phyloP scores from a whole-genome alignment of 2,888 invertebrate genomes.

The Drosophila ezoana region DNA sequence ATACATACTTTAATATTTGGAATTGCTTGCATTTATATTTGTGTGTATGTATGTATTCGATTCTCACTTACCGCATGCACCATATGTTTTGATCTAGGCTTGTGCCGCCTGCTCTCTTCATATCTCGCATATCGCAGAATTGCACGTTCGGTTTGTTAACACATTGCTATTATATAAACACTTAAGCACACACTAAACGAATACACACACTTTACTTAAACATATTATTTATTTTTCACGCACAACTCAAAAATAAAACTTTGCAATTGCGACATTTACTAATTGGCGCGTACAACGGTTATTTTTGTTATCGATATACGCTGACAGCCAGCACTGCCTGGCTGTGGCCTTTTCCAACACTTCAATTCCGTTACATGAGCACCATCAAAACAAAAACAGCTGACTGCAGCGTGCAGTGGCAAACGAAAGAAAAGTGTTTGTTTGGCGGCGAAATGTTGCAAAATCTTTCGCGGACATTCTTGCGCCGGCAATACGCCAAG shows the following conservation, averaged over 20 bases:
- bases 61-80: neutral
- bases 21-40: too few relatives aligned
- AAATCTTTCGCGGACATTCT: conserved; percentile 33
- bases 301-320: conserved; percentile 4
- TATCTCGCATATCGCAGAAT: neutral
- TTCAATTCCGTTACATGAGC: conserved; percentile 25
- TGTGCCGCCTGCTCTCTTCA: neutral
- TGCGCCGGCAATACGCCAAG: conserved; percentile 43
- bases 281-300: neutral
- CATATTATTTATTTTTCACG: neutral
- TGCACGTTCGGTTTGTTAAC: neutral
- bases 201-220: neutral
- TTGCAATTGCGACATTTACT: neutral
- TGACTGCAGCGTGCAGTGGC: conserved; percentile 33
- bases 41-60: neutral
- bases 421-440: neutral
- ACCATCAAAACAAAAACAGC: conserved; percentile 34
- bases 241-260: neutral
- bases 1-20: too few relatives aligned
- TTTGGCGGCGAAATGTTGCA: conserved; percentile 45
- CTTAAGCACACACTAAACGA: neutral
- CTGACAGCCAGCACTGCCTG: neutral
- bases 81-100: neutral
- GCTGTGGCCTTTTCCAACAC: conserved; percentile 1
- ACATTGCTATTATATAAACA: neutral